Evolutionary conservation across 2,888 invertebrate genomes (phyloP).

Genomic region (Elaeidobius kamerunicus): DNA sequence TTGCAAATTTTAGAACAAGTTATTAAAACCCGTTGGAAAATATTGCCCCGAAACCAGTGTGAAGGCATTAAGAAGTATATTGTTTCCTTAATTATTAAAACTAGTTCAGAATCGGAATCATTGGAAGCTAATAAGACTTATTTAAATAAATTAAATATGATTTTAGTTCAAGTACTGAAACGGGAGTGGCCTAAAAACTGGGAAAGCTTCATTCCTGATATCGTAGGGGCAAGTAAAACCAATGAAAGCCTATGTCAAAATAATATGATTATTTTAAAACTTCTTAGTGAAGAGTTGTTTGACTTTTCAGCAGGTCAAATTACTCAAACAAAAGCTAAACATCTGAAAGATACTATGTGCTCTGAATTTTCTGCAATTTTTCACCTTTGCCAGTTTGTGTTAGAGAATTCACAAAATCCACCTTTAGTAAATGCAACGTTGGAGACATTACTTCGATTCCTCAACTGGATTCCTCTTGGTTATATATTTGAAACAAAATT

Average conservation of each 20-base stretch:
- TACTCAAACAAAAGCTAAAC: slow-evolving; percentile 98
- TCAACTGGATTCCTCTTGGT: slow-evolving; percentile 99
- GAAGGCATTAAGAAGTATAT: slow-evolving; percentile 99
- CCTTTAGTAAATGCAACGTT: slow-evolving; percentile 93
- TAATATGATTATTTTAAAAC: slow-evolving; percentile 97
- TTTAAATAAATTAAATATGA: slow-evolving; percentile 97
- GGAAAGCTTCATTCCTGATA: slow-evolving; percentile 98
- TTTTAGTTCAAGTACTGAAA: slow-evolving; percentile 97
- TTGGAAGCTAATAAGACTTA: slow-evolving; percentile 95
- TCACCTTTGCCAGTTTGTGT: slow-evolving; percentile 94
- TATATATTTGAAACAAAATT: slow-evolving; percentile 99
- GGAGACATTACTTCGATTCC: slow-evolving; percentile 92
- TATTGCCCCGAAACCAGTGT: slow-evolving; percentile 95
- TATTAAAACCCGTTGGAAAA: slow-evolving; percentile 97
- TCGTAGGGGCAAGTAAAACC: slow-evolving; percentile 98
- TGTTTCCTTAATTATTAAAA: slow-evolving; percentile 97
- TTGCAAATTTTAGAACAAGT: slow-evolving; percentile 99
- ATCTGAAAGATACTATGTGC: slow-evolving; percentile 99
- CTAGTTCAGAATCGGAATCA: slow-evolving; percentile 85
- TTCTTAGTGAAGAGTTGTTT: slow-evolving; percentile 98
- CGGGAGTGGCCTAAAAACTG: slow-evolving; percentile 99
- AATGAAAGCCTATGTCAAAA: slow-evolving; percentile 99
- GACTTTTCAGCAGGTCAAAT: slow-evolving; percentile 98
- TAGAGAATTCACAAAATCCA: slow-evolving; percentile 97
- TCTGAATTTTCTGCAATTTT: slow-evolving; percentile 98